Base-by-base conservation (phyloP, 2,888 invertebrate species). In the Chironomus tentans region DNA sequence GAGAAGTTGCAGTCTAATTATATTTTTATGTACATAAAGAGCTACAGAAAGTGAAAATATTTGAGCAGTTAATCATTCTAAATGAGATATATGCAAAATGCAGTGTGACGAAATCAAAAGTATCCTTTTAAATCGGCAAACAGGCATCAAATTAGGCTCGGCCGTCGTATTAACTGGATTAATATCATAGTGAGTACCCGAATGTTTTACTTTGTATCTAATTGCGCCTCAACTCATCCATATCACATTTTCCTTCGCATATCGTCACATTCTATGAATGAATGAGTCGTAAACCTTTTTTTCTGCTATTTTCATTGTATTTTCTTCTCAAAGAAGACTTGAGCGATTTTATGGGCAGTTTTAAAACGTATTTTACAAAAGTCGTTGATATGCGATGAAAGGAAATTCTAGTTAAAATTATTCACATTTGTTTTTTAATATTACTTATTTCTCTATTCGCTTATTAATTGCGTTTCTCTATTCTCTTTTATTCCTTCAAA, bases 101-200 rank as follows among this genome's bases (percentile, higher is more conserved):
- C 74, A 74, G 68, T 74, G 74, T 46, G 74, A 74, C 24, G 74
- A 74, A 68, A 47, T 74, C 22, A 74, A 74, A 68, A 74, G 22
- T 22, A 68, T 74, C n/a, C 48, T 74, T 21, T 62, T 74, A 24
- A 74, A 74, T 68, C 65, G 74, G 22, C 74, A 62, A 48, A 74
- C 74, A 7, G 74, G 65, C 47, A 68, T 74, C n/a, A 74, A 74
- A 24, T 46, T 74, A 21, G 74, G 74, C 10, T 74, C 74, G 13
- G 74, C 48, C 2, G 65, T 74, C 18, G 15, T 74, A 4, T n/a
- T 74, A 13, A 68, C 74, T n/a, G 74, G 74, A 24, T 12, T 74
- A 6, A 47, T 74, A 46, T 68, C 74, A 24, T 74, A 74, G 74
- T 74, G 15, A 74, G 74, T 74, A 38, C 7, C 38, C 7, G 1